Evolutionary conservation across 2,113 vertebrate species (phyloP).

Genomic region (Calidris pygmaea): DNA sequence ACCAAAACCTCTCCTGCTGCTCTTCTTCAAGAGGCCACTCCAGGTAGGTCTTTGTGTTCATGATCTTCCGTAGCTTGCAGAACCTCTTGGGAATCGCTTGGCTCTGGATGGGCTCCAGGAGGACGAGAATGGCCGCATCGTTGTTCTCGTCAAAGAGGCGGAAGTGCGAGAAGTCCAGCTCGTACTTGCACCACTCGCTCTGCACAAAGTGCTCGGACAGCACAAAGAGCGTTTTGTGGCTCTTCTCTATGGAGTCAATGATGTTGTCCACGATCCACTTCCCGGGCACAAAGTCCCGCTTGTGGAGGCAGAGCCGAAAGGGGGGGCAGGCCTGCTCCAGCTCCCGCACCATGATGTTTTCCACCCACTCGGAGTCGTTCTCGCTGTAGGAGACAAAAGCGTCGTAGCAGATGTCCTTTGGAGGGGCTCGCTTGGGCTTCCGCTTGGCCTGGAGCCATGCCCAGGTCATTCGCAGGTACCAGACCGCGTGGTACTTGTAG

Average conservation of each 20-base stretch:
- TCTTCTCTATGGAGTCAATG: conserved; percentile 86
- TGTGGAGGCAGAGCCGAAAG: conserved; percentile 85
- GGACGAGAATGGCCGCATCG: conserved; percentile 79
- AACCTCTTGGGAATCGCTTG: conserved; percentile 71
- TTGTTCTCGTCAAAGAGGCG: conserved; percentile 85
- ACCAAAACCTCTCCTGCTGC: conserved; percentile 79
- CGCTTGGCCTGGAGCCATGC: conserved; percentile 88
- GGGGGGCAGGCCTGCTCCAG: conserved; percentile 78
- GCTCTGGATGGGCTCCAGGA: conserved; percentile 83
- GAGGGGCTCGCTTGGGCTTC: conserved; percentile 56
- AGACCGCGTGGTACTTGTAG: conserved; percentile 78
- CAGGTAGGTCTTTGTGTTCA: conserved; percentile 91
- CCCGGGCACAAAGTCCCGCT: conserved; percentile 87
- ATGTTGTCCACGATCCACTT: conserved; percentile 91
- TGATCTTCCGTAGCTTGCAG: conserved; percentile 86
- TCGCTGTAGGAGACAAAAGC: conserved; percentile 94
- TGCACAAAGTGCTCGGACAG: conserved; percentile 87
- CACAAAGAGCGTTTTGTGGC: conserved; percentile 84
- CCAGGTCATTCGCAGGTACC: conserved; percentile 90
- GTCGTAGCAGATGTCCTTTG: conserved; percentile 71
- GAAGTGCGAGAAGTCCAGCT: conserved; percentile 92
- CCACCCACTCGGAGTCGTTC: conserved; percentile 87
- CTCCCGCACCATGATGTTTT: conserved; percentile 83
- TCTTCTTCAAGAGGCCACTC: conserved; percentile 83
- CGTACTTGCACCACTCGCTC: conserved; percentile 95